Evolutionary conservation across 2,113 vertebrate species (phyloP).

Genomic region (Indicator indicator): DNA sequence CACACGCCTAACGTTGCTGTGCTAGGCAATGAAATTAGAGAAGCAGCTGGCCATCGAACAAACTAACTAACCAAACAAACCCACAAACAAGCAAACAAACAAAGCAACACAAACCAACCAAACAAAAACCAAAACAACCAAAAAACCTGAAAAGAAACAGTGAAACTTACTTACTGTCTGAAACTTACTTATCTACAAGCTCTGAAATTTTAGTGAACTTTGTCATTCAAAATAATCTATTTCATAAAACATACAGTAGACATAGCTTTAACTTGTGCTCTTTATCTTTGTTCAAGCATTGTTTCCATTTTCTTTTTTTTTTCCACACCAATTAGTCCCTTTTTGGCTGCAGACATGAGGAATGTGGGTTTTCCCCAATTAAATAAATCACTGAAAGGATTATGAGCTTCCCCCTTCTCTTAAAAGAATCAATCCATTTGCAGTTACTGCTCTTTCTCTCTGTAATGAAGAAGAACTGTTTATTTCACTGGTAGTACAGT

Average conservation of each 20-base stretch:
- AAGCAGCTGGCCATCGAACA: not conserved
- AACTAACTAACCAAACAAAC: not conserved
- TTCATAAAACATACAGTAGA: not conserved
- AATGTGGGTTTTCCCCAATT: not conserved
- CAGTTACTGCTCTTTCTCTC: not conserved
- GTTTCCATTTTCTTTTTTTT: not conserved
- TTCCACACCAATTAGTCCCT: not conserved
- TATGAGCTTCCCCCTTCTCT: not conserved
- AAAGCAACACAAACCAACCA: too few relatives aligned
- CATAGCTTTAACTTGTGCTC: not conserved
- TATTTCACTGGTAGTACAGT: not conserved
- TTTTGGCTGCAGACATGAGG: not conserved
- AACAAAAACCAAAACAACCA: not conserved
- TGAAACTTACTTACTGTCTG: not conserved
- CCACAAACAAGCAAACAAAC: too few relatives aligned
- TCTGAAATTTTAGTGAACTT: not conserved
- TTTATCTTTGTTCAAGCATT: not conserved
- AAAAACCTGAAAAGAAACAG: too few relatives aligned
- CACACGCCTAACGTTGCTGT: not conserved
- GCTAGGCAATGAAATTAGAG: slow-evolving; percentile 30
- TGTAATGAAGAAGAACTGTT: not conserved
- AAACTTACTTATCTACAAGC: not conserved
- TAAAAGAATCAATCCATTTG: not conserved
- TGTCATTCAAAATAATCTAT: not conserved
- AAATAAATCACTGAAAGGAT: not conserved